Evolutionary conservation across 2,888 invertebrate species (phyloP), one percentile per base, ranked within the genome.

Genomic region (Drosophila putrida): DNA sequence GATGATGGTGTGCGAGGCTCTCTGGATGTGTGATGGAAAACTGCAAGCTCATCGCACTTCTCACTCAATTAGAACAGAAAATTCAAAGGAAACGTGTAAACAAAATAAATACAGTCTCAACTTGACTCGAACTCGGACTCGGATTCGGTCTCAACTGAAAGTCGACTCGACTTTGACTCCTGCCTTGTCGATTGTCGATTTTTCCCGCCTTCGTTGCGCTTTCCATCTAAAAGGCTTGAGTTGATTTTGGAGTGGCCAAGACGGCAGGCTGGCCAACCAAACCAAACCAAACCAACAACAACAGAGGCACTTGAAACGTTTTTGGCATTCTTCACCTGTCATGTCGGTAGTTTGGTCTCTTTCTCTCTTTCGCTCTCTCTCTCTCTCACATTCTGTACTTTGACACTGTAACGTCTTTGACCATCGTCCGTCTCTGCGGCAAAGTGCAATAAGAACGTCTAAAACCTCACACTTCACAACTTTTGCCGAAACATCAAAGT

Each of bases 401-500:
- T 13, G 63, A 60, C 57, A 59, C 39, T 41, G 55, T 33, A 25
- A 33, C 53, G 15, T n/a, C 62, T 74, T 46, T 60, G 58, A 61
- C 61, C 63, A 60, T 8, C 38, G 50, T 33, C 57, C 59, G 55
- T 41, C 55, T 31, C 51, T 39, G 25, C 49, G 54, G 71, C 71
- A 75, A 81, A 89, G 78, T 82, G 85, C 90, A 86, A 86, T 85
- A 88, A 88, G 90, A 87, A 83, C 80, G 83, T 80, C 88, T 71
- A 83, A 88, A 84, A 80, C 75, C 86, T 90, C 89, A 88, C 90
- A 89, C 90, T 90, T 90, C 82, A 82, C 79, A 84, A 77, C 82
- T 80, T 76, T 84, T 79, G 79, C 83, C 88, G 80, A 80, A 89
- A 90, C 89, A 89, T 90, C 90, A 90, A 90, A 90, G 90, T 84